Conservation (phyloP, 2,797 vertebrate species). For the Lacerta viridis region DNA sequence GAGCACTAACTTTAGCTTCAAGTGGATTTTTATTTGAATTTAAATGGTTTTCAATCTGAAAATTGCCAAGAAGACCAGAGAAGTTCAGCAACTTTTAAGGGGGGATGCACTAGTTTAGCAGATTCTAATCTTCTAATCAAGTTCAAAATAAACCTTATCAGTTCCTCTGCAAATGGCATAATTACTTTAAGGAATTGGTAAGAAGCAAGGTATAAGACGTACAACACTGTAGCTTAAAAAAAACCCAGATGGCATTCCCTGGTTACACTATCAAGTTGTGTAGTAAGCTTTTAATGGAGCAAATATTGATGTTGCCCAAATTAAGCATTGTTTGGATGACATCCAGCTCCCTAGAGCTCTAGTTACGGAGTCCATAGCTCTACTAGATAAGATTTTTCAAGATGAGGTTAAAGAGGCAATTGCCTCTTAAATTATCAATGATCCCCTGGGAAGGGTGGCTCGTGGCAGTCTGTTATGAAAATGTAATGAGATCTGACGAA, state of each 20-base stretch:
- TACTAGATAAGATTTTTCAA: conserved; percentile 50
- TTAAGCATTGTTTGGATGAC: conserved; percentile 50
- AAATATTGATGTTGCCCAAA: conserved; percentile 42
- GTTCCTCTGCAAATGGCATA: conserved; percentile 7
- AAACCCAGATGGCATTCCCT: not conserved
- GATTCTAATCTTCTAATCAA: conserved; percentile 30
- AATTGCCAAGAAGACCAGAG: conserved; percentile 44
- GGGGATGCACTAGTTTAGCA: conserved; percentile 11
- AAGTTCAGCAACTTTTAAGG: conserved; percentile 47
- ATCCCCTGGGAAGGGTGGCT: conserved; percentile 25
- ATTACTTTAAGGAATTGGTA: conserved; percentile 21
- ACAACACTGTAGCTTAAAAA: conserved; percentile 37
- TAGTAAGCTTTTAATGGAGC: conserved; percentile 45
- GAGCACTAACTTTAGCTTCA: conserved; percentile 11
- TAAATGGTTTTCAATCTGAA: conserved; percentile 37
- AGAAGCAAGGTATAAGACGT: conserved; percentile 24
- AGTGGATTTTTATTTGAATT: conserved; percentile 29
- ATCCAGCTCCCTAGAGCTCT: conserved; percentile 55
- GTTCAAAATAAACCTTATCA: conserved; percentile 27
- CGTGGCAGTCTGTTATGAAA: conserved; percentile 31
- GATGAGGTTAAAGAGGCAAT: conserved; percentile 62
- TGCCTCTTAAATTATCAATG: conserved; percentile 50
- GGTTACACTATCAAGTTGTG: conserved; percentile 16
- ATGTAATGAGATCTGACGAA: conserved; percentile 32
- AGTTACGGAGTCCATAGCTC: conserved; percentile 37